phyloP scores from a whole-genome alignment of 1,140 invertebrate genomes.

The Lamellibrachia luymesi region DNA sequence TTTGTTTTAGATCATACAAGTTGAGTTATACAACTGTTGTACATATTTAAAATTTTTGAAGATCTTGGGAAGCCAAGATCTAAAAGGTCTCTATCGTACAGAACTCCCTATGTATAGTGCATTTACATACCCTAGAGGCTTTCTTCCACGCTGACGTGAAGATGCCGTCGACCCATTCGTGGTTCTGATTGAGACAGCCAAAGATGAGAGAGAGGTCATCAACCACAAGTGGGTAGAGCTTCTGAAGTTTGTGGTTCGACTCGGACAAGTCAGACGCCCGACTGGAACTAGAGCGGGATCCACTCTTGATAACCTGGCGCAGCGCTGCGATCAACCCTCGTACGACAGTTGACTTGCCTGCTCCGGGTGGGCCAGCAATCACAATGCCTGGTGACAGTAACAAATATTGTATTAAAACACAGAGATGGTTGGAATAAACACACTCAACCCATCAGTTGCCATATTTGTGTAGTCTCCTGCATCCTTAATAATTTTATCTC shows the following conservation, averaged over 20 bases:
- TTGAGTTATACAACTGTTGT: too few species aligned
- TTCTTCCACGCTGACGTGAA: conserved; percentile 53
- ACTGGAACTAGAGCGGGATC: conserved; percentile 39
- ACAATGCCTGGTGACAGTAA: conserved; percentile 44
- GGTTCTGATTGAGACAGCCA: conserved; percentile 49
- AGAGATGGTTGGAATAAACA: not conserved
- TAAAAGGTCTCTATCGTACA: not conserved
- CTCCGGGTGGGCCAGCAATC: conserved; percentile 53
- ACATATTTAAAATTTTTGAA: not conserved
- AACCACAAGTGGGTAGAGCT: conserved; percentile 53
- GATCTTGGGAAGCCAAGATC: not conserved
- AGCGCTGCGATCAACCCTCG: conserved; percentile 51
- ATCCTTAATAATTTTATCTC: too few species aligned
- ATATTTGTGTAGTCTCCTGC: too few species aligned
- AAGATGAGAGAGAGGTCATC: conserved; percentile 53
- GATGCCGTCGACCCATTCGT: conserved; percentile 55
- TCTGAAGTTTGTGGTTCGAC: conserved; percentile 49
- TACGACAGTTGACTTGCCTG: conserved; percentile 55
- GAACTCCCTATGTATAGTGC: not conserved
- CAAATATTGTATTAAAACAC: not conserved
- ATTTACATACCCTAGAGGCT: conserved; percentile 49
- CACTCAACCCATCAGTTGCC: too few species aligned
- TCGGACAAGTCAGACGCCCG: conserved; percentile 37
- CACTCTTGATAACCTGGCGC: conserved; percentile 35
- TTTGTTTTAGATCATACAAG: too few species aligned